Evolutionary conservation across 2,797 vertebrate species (phyloP).

Genomic region (Anabas testudineus): DNA sequence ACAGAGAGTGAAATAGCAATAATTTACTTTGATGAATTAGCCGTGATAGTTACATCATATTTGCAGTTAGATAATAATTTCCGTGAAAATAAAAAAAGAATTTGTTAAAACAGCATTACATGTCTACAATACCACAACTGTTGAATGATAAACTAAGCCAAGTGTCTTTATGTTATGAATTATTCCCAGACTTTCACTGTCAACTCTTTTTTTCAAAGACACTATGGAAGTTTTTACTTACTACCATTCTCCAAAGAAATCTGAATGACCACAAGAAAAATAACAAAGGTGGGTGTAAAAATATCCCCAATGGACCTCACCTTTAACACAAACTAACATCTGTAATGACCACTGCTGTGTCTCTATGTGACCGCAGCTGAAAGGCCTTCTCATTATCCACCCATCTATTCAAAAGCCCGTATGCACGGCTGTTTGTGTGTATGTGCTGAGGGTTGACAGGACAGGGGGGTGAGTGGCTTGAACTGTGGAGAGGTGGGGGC

Average conservation of each 20-base stretch:
- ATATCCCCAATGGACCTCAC: slow-evolving; percentile 59
- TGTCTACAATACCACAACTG: slow-evolving; percentile 2
- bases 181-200: slow-evolving; percentile 1
- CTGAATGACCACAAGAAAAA: slow-evolving; percentile 56
- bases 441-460: slow-evolving; percentile 16
- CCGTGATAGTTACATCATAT: slow-evolving; percentile 3
- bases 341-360: slow-evolving; percentile 45
- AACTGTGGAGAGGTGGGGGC: slow-evolving; percentile 32
- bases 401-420: slow-evolving; percentile 50
- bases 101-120: neutral
- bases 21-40: neutral
- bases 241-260: slow-evolving; percentile 19
- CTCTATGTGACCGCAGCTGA: slow-evolving; percentile 24
- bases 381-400: slow-evolving; percentile 62
- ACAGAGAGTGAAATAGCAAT: slow-evolving; percentile 18
- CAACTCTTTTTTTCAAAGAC: slow-evolving; percentile 1
- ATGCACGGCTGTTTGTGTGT: slow-evolving; percentile 5
- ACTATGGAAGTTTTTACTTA: slow-evolving; percentile 49
- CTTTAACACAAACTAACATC: slow-evolving; percentile 70
- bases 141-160: slow-evolving; percentile 1
- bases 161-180: neutral
- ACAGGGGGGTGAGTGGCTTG: slow-evolving; percentile 34
- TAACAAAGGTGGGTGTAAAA: slow-evolving; percentile 57
- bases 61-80: neutral
- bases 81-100: slow-evolving; percentile 14